These are phyloP conservation scores for Nanger granti DNA, from an alignment of 2,113 vertebrate species.

Conservation along the genomic window DNA sequence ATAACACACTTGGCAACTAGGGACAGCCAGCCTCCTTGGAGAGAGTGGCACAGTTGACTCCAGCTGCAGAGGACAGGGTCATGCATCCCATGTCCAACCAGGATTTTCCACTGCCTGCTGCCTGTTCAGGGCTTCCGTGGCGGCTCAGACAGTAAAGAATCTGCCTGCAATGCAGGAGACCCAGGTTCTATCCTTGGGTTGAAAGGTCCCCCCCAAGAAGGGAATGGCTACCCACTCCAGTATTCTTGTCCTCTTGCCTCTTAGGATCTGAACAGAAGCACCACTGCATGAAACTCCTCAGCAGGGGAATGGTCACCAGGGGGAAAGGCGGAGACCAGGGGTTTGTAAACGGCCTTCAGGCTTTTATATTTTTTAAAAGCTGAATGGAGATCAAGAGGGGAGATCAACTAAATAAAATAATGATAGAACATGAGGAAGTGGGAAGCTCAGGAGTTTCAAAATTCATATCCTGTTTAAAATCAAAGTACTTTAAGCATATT, in stretches of 20 bases:
- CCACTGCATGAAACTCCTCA: background rate
- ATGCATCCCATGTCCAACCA: background rate
- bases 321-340: background rate
- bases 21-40: background rate
- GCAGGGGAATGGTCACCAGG: background rate
- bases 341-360: background rate
- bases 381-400: background rate
- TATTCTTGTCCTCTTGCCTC: background rate
- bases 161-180: background rate
- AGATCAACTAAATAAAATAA: background rate
- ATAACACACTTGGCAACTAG: fast-evolving
- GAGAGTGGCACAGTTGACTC: no score
- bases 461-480: constrained; percentile 27
- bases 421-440: background rate
- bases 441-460: constrained; percentile 1
- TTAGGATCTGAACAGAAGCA: background rate
- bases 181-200: background rate
- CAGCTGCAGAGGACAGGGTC: background rate
- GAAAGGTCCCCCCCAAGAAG: background rate
- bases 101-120: background rate
- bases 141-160: background rate
- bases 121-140: background rate
- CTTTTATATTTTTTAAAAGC: background rate
- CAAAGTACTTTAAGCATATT: constrained; percentile 6
- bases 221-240: background rate